Base-by-base conservation (phyloP, 1,140 invertebrate genomes). In the Drosophila bifasciata region DNA sequence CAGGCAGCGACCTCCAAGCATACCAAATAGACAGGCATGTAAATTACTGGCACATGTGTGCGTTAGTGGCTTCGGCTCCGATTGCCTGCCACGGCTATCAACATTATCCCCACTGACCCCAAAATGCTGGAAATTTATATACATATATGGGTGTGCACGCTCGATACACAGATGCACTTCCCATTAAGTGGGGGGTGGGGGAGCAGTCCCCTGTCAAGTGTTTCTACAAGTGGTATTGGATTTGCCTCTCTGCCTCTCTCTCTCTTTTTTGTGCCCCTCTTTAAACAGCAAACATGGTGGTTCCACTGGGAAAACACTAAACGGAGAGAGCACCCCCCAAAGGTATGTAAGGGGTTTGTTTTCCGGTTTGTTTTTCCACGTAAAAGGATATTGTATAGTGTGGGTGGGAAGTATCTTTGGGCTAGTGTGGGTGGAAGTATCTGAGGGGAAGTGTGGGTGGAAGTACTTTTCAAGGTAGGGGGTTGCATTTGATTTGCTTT, bases 1-100 rank as follows among this genome's bases (percentile, higher is more conserved):
- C 80, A 84, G 72, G 57, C 80, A 79, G 74, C 80, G 80, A 84
- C 76, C 80, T 85, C 81, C 72, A 56, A 72, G 74, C 74, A 72
- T 48, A 39, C 58, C 73, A 74, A 59, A 80, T 80, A 80, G 77
- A 79, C 77, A 80, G 72, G 43, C 71, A 84, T 76, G 80, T 76
- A 76, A 85, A 86, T 72, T 76, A 73, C 66, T 75, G 32, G 48
- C 62, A 56, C 67, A 64, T 73, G 70, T 73, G 70, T 74, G 70
- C 70, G 58, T 69, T 56, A 32, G 61, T 46, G 64, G 43, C 64
- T n/a, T n/a, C n/a, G n/a, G n/a, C n/a, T n/a, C n/a, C n/a, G n/a
- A n/a, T n/a, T n/a, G n/a, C n/a, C n/a, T 68, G 64, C 62, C 62
- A 68, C 64, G 64, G 62, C 66, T 64, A 69, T 69, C 66, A 64